Evolutionary conservation across 2,888 invertebrate genomes (phyloP), one percentile per base, ranked within the genome.

Genomic region (Drosophila leonis): DNA sequence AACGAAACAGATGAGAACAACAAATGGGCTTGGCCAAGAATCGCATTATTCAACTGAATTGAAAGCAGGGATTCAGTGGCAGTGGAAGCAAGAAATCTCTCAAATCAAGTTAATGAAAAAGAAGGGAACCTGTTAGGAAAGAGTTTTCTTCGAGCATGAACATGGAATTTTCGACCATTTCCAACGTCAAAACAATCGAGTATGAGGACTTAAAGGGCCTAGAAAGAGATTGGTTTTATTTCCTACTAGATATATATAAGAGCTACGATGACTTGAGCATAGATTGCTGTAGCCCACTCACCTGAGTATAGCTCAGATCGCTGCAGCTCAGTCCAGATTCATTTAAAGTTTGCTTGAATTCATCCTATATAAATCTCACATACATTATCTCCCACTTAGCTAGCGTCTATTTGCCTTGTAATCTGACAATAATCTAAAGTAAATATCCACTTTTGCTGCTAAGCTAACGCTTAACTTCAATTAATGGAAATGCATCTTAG

Each of bases 11-110:
- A 15, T 35, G n/a, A 63, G 57, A 62, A 85, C 78, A 71, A 62
- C 72, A 72, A 78, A 82, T 67, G 78, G 85, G 72, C 57, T 61
- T 70, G 65, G 48, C 65, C 63, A 62, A 51, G 33, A 24, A 35
- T 37, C 49, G 13, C 39, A 60, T 60, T n/a, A 42, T 42, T 51
- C 55, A 62, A 42, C 56, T 35, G 42, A 44, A 68, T 68, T 69
- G 57, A 62, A 41, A 46, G 37, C 37, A 54, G 52, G 10, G 15
- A 33, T 44, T 33, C 39, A 18, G 20, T 10, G 10, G 42, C 12
- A 46, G 15, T 24, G 55, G 63, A 55, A 61, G 42, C 2, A 37
- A 49, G 35, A 0, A 4, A 20, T 29, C 2, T n/a, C 13, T 41
- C 12, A 31, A 31, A 20, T 27, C 15, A 27, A 46, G 24, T 8